Conservation (phyloP, 2,888 invertebrate genomes). For the Cephus sareptanus region DNA sequence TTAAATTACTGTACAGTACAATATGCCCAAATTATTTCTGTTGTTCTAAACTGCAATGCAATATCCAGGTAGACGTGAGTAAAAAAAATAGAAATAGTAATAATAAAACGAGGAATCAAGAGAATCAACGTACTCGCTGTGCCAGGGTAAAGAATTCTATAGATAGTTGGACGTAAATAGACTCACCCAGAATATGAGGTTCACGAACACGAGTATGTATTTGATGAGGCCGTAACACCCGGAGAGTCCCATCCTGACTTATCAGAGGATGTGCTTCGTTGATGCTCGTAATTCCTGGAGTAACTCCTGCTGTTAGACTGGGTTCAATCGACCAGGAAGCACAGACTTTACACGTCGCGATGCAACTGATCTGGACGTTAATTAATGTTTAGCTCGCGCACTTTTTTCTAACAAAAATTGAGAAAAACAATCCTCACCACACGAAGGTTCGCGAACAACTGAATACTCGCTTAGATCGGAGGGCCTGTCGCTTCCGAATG, state of each 20-base stretch:
- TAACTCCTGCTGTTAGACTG: not conserved
- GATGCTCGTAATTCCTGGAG: not conserved
- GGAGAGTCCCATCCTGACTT: constrained; percentile 72
- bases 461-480: not conserved
- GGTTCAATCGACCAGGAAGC: not conserved
- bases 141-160: not conserved
- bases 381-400: constrained; percentile 2
- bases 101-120: not conserved
- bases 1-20: not conserved
- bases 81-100: not conserved
- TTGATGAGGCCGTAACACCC: constrained; percentile 79
- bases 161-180: constrained; percentile 9
- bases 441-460: not conserved
- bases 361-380: not conserved
- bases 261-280: not conserved
- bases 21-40: not conserved
- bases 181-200: constrained; percentile 81
- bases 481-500: not conserved
- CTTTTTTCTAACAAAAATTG: not conserved
- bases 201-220: constrained; percentile 78
- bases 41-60: not conserved
- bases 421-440: not conserved
- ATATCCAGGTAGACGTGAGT: not conserved
- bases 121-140: not conserved
- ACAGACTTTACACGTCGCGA: not conserved